phyloP scores from a whole-genome alignment of 2,113 vertebrate species.

The Cephalopterus ornatus region DNA sequence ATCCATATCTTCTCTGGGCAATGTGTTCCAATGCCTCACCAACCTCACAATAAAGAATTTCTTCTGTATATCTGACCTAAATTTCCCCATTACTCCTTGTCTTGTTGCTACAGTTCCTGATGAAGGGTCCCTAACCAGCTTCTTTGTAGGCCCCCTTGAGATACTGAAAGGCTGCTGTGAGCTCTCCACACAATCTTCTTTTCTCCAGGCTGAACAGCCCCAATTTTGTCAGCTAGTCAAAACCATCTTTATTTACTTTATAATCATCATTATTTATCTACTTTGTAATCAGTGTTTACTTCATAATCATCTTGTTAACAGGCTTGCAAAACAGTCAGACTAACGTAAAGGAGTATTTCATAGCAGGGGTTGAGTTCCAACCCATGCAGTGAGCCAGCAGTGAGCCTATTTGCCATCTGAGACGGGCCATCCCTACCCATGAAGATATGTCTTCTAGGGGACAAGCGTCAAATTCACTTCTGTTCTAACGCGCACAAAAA shows the following conservation, averaged over 20 bases:
- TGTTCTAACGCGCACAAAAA: background rate
- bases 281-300: background rate
- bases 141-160: background rate
- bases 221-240: background rate
- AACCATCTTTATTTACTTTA: background rate
- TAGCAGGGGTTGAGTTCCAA: background rate
- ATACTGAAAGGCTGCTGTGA: background rate
- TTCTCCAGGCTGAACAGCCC: background rate
- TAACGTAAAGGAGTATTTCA: background rate
- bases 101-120: background rate
- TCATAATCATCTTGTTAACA: background rate
- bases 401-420: background rate
- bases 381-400: background rate
- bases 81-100: background rate
- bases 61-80: background rate
- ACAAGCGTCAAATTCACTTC: background rate
- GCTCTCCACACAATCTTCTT: background rate
- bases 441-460: background rate
- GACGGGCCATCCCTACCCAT: background rate
- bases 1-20: background rate
- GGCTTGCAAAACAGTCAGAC: background rate
- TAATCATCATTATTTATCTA: background rate
- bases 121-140: background rate
- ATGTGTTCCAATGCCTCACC: background rate
- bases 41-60: background rate